These are phyloP conservation scores for Aix galericulata DNA, from an alignment of 2,113 vertebrate genomes.

Conservation along the genomic window DNA sequence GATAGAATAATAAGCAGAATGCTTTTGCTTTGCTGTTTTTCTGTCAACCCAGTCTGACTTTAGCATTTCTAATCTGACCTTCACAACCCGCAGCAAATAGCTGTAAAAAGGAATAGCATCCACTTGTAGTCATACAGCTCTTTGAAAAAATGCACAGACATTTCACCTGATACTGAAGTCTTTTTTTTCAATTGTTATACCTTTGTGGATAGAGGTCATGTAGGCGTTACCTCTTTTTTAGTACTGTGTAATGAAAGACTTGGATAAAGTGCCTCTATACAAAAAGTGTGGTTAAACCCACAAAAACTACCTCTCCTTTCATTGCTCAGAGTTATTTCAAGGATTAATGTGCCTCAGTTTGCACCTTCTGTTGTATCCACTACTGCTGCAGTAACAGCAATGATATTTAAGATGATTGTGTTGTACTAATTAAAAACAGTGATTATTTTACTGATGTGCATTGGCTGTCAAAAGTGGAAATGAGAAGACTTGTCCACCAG, in stretches of 20 bases:
- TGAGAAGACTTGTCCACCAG: background rate
- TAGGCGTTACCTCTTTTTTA: background rate
- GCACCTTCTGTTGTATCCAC: background rate
- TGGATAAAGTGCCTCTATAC: background rate
- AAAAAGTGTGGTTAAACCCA: background rate
- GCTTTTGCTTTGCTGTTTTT: background rate
- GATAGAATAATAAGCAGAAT: background rate
- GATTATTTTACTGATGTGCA: background rate
- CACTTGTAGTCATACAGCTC: background rate
- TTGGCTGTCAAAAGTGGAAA: background rate
- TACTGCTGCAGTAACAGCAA: background rate
- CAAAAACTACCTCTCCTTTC: background rate
- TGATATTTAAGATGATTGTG: background rate
- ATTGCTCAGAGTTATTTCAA: background rate
- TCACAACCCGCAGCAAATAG: background rate
- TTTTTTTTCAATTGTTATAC: background rate
- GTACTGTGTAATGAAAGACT: background rate
- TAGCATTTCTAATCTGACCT: background rate
- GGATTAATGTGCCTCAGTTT: background rate
- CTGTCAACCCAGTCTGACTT: background rate
- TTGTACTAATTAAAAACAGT: background rate
- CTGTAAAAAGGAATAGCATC: background rate
- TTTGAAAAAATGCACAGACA: background rate
- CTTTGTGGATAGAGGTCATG: background rate
- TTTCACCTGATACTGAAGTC: accelerated